Percentiles rank a stretch among this genome's conserved stretches.
Conservation (phyloP, 64 coral and sea anemone species). For the Dendrophyllia cribrosa region DNA sequence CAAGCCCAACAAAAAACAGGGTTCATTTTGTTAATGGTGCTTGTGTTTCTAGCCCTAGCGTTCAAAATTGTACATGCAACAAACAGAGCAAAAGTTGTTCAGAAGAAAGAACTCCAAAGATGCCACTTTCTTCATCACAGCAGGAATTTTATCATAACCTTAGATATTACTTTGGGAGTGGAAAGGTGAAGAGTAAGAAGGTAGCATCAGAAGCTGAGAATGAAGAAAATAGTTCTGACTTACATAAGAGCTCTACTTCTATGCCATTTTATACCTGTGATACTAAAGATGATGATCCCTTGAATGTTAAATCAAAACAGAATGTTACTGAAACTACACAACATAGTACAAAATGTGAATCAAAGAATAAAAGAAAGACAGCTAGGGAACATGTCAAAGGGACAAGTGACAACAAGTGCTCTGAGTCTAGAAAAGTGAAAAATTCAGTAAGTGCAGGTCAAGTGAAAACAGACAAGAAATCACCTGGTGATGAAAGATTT, state of each 20-base stretch:
- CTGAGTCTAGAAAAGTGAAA: background rate
- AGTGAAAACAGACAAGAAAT: conserved; percentile 11
- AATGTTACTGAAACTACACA: background rate
- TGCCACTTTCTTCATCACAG: conserved; percentile 54
- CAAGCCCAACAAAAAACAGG: background rate
- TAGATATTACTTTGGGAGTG: conserved; percentile 71
- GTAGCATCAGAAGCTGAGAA: background rate
- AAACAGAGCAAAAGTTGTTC: background rate
- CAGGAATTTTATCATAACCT: conserved; percentile 93
- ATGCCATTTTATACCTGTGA: background rate
- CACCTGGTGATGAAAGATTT: conserved; percentile 4
- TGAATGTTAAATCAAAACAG: background rate
- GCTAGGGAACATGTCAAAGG: background rate
- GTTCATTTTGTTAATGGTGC: conserved; percentile 51
- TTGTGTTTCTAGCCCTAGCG: conserved; percentile 4
- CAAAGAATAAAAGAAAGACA: background rate
- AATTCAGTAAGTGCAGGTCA: background rate
- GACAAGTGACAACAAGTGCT: no score
- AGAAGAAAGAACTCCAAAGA: background rate
- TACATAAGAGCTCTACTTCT: background rate
- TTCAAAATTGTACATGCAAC: conserved; percentile 11
- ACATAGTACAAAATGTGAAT: background rate
- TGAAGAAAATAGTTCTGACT: background rate
- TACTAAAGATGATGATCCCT: background rate
- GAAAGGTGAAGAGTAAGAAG: conserved; percentile 56